Evolutionary conservation across 2,888 invertebrate species (phyloP), one percentile per base, ranked within the genome.

Genomic region (Panzeria rudis): DNA sequence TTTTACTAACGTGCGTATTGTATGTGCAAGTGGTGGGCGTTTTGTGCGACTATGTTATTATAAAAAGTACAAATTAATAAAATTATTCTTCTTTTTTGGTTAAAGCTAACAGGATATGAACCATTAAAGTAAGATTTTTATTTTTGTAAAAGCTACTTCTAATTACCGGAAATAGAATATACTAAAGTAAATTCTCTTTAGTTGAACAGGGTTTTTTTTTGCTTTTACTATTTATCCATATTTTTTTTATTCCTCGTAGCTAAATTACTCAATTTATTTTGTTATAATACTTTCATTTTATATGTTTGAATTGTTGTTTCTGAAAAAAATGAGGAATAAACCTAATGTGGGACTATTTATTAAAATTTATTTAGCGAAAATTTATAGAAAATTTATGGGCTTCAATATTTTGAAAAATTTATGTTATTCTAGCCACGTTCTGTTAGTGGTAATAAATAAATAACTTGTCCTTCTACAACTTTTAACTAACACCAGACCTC

Each of bases 361-460:
- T 82, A 69, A 85, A 81, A 85, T 85, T 81, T 82, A 85, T 85
- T 85, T 56, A 78, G 73, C 77, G 84, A 78, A 85, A 82, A 78
- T 77, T 77, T 81, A 54, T 68, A 73, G 59, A 84, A 81, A 84
- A 84, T 85, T 85, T 85, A 85, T 85, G 76, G 69, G 62, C 64
- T 84, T 85, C 64, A 77, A 78, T 85, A 85, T 85, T 84, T 82
- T 71, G 78, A 73, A 68, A 86, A 83, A 86, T 86, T 54, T 76
- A 66, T 76, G 79, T 76, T 79, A 83, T 83, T 83, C 79, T 29
- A 66, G 75, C 79, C 86, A 85, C 82, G 84, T 83, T 83, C 38
- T 80, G 61, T 38, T 35, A 38, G 62, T 76, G 79, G 86, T 79
- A 86, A 86, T 86, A 86, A 86, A 86, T 86, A 86, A 86, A 86